phyloP scores from a whole-genome alignment of 2,113 vertebrate species.

The Microtus montanus region DNA sequence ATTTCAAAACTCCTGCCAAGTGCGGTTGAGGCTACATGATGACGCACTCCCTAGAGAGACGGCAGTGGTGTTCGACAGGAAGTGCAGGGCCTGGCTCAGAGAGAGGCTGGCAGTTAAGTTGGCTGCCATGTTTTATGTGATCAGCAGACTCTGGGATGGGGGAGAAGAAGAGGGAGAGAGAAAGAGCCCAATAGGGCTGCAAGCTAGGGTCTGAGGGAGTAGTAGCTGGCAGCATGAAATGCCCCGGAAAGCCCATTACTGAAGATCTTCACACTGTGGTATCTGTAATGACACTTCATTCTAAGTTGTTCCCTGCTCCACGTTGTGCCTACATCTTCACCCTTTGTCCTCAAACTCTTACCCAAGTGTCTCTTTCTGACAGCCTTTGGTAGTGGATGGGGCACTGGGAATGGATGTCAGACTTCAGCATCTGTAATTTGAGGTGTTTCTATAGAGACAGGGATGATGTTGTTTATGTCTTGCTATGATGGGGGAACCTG shows the following conservation, averaged over 20 bases:
- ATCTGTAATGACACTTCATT: neutral
- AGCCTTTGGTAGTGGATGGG: neutral
- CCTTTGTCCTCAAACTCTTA: neutral
- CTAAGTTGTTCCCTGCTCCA: neutral
- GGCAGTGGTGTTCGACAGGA: neutral
- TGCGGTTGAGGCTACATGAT: neutral
- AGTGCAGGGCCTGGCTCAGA: neutral
- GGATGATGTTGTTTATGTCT: neutral
- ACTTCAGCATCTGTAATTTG: neutral
- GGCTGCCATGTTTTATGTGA: neutral
- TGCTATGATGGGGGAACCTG: too few species aligned
- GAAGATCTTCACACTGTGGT: neutral
- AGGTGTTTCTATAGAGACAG: neutral
- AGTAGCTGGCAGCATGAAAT: too few species aligned
- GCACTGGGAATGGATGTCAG: too few species aligned
- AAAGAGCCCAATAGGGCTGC: neutral
- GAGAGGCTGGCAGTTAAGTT: neutral
- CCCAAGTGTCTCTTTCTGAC: neutral
- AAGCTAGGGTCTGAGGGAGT: neutral
- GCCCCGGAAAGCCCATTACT: neutral
- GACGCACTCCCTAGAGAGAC: neutral
- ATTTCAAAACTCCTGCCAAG: constrained; percentile 39
- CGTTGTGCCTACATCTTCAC: neutral
- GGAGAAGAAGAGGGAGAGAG: neutral
- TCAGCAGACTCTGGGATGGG: neutral